A percentile compares a stretch with the other conserved stretches of the same genome.
phyloP scores from a whole-genome alignment of 1,140 invertebrate species.

The Chironomus striatipennis region DNA sequence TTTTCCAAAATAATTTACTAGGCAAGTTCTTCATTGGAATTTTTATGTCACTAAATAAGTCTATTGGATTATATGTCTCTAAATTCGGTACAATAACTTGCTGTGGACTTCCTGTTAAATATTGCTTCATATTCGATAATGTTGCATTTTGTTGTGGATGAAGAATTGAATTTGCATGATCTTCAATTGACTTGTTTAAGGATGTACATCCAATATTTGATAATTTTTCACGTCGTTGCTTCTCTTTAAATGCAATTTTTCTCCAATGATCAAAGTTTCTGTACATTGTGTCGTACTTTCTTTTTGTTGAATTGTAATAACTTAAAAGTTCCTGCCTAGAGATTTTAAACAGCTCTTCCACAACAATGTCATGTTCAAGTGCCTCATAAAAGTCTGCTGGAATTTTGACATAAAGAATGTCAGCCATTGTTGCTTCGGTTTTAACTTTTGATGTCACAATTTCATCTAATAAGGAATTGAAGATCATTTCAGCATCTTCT shows the following conservation, averaged over 20 bases:
- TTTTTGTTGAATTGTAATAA: not conserved
- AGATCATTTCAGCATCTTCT: constrained; percentile 36
- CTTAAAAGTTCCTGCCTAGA: not conserved
- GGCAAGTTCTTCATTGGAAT: constrained; percentile 35
- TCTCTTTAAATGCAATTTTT: not conserved
- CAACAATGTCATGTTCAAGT: constrained; percentile 31
- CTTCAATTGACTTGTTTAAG: constrained; percentile 25
- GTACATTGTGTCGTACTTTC: not conserved
- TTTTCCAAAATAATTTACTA: constrained; percentile 56
- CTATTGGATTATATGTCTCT: constrained; percentile 41
- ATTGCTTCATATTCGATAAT: constrained; percentile 42
- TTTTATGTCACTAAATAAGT: constrained; percentile 41
- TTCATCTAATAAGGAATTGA: constrained; percentile 24
- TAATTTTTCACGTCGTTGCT: not conserved
- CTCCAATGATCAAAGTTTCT: not conserved
- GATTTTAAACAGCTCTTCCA: constrained; percentile 28
- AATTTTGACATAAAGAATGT: constrained; percentile 32
- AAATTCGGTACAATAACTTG: constrained; percentile 41
- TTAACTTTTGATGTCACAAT: constrained; percentile 14
- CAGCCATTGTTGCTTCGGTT: constrained; percentile 29
- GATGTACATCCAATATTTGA: not conserved
- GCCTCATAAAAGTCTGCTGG: constrained; percentile 37
- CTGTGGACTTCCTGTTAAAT: constrained; percentile 38
- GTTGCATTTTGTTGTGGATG: constrained; percentile 47
- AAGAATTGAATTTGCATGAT: constrained; percentile 35